A percentile compares a stretch with the other conserved stretches of the same genome.
phyloP scores from a whole-genome alignment of 1,140 invertebrate genomes.

The Ephestia elutella region DNA sequence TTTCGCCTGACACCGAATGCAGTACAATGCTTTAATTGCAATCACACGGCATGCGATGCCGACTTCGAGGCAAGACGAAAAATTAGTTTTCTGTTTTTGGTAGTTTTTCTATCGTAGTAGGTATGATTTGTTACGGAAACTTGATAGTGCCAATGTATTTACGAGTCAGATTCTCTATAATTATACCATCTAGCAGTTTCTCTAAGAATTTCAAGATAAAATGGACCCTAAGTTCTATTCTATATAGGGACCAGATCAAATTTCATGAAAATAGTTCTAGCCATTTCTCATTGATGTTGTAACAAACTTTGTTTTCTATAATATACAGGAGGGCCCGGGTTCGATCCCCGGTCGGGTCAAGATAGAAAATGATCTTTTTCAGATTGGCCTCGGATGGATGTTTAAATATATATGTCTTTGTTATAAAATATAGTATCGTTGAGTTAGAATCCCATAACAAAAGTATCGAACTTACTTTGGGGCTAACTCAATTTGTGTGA shows the following conservation, averaged over 20 bases:
- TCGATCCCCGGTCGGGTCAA: not conserved
- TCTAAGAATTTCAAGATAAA: no score
- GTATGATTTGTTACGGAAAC: not conserved
- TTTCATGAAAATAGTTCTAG: no score
- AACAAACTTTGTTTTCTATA: no score
- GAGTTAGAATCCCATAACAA: not conserved
- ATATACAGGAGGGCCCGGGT: not conserved
- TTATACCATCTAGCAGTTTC: no score
- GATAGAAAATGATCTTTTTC: not conserved
- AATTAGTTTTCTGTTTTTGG: not conserved
- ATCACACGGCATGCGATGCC: slow-evolving; percentile 1
- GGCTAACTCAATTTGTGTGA: no score
- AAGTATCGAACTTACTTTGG: not conserved
- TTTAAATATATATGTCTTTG: not conserved
- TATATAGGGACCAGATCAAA: no score
- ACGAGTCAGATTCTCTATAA: no score
- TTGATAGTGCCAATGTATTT: no score
- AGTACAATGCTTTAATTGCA: slow-evolving; percentile 2
- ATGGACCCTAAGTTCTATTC: no score
- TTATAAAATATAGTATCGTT: not conserved
- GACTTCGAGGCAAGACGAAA: not conserved
- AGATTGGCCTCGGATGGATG: not conserved
- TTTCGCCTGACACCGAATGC: not conserved
- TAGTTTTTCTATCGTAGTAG: not conserved
- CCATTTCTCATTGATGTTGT: no score